Evolutionary conservation across 2,888 invertebrate genomes (phyloP).

Genomic region (Bellardia pandia): DNA sequence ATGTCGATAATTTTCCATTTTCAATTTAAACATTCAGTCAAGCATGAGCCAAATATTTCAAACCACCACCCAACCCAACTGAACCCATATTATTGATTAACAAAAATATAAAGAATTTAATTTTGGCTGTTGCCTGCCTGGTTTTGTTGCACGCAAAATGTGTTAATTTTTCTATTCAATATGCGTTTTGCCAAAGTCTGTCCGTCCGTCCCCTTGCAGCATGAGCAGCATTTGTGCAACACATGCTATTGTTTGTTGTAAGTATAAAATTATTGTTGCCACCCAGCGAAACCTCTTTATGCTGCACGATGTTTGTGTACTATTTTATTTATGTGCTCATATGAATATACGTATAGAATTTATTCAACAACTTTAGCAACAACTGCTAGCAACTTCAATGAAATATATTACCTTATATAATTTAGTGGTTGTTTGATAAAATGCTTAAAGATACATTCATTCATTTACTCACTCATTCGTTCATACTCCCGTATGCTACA

Average conservation of each 20-base stretch:
- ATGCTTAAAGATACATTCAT: constrained; percentile 55
- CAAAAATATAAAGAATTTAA: constrained; percentile 35
- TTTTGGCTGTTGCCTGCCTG: constrained; percentile 33
- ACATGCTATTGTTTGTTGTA: constrained; percentile 57
- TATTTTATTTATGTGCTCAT: not conserved
- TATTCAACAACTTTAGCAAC: constrained; percentile 41
- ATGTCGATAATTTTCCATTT: constrained; percentile 64
- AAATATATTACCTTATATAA: constrained; percentile 63
- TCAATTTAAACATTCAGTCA: constrained; percentile 65
- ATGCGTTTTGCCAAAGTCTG: constrained; percentile 39
- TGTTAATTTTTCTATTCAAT: constrained; percentile 61
- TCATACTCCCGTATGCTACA: constrained; percentile 29
- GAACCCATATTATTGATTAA: constrained; percentile 71
- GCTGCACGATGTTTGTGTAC: not conserved
- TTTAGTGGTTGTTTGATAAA: constrained; percentile 65
- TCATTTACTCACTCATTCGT: constrained; percentile 26
- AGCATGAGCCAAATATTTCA: constrained; percentile 61
- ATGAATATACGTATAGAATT: constrained; percentile 43
- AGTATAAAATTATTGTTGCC: constrained; percentile 16
- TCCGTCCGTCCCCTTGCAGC: not conserved
- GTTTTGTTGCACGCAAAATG: constrained; percentile 68
- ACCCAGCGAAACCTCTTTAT: not conserved
- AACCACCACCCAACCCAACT: constrained; percentile 63
- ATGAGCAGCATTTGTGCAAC: constrained; percentile 55
- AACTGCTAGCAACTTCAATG: constrained; percentile 33